phyloP scores from a whole-genome alignment of 2,797 vertebrate species.

The Falco cherrug region DNA sequence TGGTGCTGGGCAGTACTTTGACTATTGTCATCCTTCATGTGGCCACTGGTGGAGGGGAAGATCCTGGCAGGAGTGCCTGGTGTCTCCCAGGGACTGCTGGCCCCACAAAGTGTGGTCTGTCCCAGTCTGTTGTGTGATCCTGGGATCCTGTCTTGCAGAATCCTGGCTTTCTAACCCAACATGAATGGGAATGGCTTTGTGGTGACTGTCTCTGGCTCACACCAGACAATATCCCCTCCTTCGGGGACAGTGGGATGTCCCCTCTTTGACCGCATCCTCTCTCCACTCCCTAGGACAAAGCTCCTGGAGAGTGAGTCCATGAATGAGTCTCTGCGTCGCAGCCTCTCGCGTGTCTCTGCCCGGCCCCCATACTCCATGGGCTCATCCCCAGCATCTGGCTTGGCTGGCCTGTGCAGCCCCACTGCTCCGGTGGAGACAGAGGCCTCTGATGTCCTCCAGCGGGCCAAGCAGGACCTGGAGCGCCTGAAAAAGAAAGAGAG shows the following conservation, averaged over 20 bases:
- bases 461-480: constrained; percentile 94
- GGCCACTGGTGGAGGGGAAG: background rate
- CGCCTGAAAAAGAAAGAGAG: constrained; percentile 92
- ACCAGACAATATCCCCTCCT: background rate
- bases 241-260: too few species aligned
- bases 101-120: background rate
- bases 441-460: constrained; percentile 87
- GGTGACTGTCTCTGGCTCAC: background rate
- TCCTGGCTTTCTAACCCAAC: background rate
- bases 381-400: constrained; percentile 42
- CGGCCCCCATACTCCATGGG: constrained; percentile 76
- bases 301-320: constrained; percentile 95
- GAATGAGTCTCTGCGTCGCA: constrained; percentile 93
- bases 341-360: constrained; percentile 80
- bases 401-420: constrained; percentile 75
- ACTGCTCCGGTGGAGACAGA: constrained; percentile 84
- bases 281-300: constrained; percentile 81
- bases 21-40: background rate
- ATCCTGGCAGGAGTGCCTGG: background rate
- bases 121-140: accelerated
- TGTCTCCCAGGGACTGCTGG: background rate
- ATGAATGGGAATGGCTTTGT: background rate
- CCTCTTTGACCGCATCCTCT: background rate
- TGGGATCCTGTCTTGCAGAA: background rate
- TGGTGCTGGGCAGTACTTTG: background rate